Conservation (phyloP, 37 sponge, comb jelly and placozoan genomes). For the Diacarnus erythraeanus region DNA sequence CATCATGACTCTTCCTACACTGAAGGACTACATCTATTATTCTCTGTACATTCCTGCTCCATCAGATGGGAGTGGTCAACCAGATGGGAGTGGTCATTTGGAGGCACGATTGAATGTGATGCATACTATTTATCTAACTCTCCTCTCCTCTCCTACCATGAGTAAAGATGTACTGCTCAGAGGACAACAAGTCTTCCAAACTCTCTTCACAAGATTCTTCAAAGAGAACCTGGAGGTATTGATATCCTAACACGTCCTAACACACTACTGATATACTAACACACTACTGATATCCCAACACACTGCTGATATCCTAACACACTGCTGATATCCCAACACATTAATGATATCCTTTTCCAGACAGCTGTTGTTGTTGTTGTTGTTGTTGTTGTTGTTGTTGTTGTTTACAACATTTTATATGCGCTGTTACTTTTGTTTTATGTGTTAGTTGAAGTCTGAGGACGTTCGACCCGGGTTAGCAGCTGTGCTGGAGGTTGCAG, state of each 20-base stretch:
- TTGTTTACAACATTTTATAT: too few species aligned
- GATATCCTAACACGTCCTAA: too few species aligned
- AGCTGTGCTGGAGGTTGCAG: conserved; percentile 16
- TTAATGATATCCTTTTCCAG: too few species aligned
- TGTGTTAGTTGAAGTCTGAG: neutral
- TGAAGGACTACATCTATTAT: conserved; percentile 43
- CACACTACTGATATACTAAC: too few species aligned
- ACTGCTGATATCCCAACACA: too few species aligned
- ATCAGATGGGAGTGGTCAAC: neutral
- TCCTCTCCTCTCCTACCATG: conserved; percentile 15
- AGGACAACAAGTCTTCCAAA: conserved; percentile 41
- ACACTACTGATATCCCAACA: too few species aligned
- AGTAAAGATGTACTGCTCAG: conserved; percentile 5
- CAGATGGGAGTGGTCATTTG: neutral
- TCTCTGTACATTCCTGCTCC: neutral
- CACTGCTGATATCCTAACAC: too few species aligned
- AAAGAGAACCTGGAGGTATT: conserved; percentile 36
- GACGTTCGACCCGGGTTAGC: conserved; percentile 7
- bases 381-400: too few species aligned
- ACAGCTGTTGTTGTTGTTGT: too few species aligned
- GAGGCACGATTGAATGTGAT: conserved; percentile 54
- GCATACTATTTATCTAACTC: conserved; percentile 45
- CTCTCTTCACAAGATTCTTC: conserved; percentile 45
- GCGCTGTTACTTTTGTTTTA: too few species aligned
- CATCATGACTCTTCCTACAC: conserved; percentile 46